A percentile compares a stretch with the other conserved stretches of the same genome.
Evolutionary conservation across 2,113 vertebrate species (phyloP).

Genomic region (Calidris pugnax): DNA sequence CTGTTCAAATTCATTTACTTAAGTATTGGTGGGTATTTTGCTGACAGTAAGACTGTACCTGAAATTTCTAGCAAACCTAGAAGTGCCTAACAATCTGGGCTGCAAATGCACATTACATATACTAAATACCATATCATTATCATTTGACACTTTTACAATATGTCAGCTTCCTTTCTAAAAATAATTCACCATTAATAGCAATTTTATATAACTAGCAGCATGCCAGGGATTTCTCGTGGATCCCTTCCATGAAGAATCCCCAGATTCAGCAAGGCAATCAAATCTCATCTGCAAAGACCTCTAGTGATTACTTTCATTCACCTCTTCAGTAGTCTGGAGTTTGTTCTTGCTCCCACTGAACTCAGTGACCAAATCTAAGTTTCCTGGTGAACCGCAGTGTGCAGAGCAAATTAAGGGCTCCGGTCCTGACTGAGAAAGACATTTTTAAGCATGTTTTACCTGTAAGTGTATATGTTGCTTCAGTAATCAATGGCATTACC

Average conservation of each 20-base stretch:
- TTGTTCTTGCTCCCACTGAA: not conserved
- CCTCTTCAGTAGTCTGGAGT: not conserved
- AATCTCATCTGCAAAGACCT: not conserved
- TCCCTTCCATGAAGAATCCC: not conserved
- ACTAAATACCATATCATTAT: not conserved
- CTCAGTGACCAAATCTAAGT: not conserved
- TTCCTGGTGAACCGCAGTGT: not conserved
- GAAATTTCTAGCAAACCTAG: not conserved
- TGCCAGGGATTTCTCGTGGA: not conserved
- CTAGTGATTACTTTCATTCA: not conserved
- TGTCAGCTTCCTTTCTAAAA: constrained; percentile 25
- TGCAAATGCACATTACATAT: not conserved
- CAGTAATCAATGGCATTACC: not conserved
- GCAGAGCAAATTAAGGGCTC: not conserved
- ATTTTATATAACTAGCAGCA: constrained; percentile 17
- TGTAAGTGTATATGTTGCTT: not conserved
- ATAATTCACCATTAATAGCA: constrained; percentile 18
- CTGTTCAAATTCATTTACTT: not conserved
- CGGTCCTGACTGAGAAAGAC: not conserved
- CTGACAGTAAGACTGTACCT: not conserved
- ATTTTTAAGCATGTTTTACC: not conserved
- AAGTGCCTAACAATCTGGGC: not conserved
- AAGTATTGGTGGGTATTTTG: not conserved
- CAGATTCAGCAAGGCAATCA: not conserved
- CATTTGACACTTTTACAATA: constrained; percentile 2